Percentiles rank a stretch among this genome's conserved stretches.
These are phyloP conservation scores for Dicrostonyx torquatus DNA, from an alignment of 2,797 vertebrate genomes.

Conservation along the genomic window DNA sequence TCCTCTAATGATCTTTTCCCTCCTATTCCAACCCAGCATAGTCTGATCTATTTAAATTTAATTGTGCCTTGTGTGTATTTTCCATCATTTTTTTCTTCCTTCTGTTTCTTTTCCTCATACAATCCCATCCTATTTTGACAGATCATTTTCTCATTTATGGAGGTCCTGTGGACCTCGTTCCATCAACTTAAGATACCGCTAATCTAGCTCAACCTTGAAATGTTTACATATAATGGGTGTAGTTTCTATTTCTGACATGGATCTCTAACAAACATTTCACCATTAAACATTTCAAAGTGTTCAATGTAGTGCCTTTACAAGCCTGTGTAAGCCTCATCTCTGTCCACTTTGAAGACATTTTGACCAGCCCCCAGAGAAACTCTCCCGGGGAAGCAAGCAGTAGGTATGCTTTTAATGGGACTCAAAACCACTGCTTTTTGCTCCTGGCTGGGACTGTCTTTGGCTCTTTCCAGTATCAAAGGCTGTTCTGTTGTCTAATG, in stretches of 20 bases:
- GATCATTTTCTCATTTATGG: constrained; percentile 26
- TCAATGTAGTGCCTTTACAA: background rate
- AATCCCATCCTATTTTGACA: constrained; percentile 39
- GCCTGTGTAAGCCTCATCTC: background rate
- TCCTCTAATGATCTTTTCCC: constrained; percentile 37
- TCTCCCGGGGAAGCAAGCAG: constrained; percentile 22
- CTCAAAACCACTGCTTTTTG: constrained; percentile 18
- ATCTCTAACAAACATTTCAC: background rate
- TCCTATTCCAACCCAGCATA: background rate
- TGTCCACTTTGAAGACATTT: constrained; percentile 9
- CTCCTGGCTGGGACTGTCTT: background rate
- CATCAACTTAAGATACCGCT: constrained; percentile 39
- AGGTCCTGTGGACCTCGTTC: constrained; percentile 10
- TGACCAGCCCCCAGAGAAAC: constrained; percentile 18
- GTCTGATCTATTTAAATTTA: constrained; percentile 46
- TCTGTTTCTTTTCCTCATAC: constrained; percentile 35
- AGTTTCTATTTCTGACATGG: constrained; percentile 46
- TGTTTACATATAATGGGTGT: constrained; percentile 25
- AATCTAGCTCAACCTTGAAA: constrained; percentile 32
- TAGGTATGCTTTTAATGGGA: constrained; percentile 33
- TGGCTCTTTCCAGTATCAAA: constrained; percentile 55
- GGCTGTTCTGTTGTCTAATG: background rate
- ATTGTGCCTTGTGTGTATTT: constrained; percentile 28
- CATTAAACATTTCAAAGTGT: constrained; percentile 49
- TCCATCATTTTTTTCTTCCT: constrained; percentile 43